Base-by-base conservation (phyloP, 2,888 invertebrate genomes). In the Caenorhabditis afra region DNA sequence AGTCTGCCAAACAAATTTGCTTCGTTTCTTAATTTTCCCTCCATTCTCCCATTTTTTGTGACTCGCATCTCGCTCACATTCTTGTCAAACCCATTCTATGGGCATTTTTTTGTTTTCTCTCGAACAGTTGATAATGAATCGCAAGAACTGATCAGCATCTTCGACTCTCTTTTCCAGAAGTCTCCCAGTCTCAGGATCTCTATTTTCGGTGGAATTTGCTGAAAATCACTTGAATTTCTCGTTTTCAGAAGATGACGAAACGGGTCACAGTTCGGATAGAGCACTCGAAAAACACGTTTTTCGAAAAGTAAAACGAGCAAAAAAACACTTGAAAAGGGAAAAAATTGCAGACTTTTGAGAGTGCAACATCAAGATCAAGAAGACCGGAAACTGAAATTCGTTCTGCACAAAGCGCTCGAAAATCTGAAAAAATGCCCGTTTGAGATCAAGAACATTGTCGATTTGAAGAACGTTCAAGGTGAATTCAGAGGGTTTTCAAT, bases 381-480 rank as follows among this genome's bases (percentile, higher is more conserved):
- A 45, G 86, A 86, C 49, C 64, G 81, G 1, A 86, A 87, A 64
- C 65, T 80, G 55, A 66, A 79, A 45, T 84, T 75, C 57, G 81
- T 84, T 0, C 37, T 87, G 45, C 80, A 76, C 49, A 88, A 86
- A 52, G 89, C 89, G 4, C 79, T 85, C 23, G 73, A 81, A n/a
- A 83, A 85, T 35, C 47, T 89, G 39, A 83, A 82, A 58, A 59
- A 65, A 18, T 87, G 77, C 55, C 89, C 89, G 12, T 78, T 89
- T 10, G 82, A 85, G 53, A 73, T 89, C n/a, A 66, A 82, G 18
- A 85, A 80, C 18, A 85, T 87, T 58, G 75, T 76, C 11, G 87
- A 86, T 39, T 67, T 89, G 64, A 85, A 86, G 44, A 80, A 83
- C 53, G 76, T 89, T 47, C 79, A 85, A 62, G 88, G 88, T 88